phyloP scores from a whole-genome alignment of 2,113 vertebrate species.

The Cyphotilapia sp. region DNA sequence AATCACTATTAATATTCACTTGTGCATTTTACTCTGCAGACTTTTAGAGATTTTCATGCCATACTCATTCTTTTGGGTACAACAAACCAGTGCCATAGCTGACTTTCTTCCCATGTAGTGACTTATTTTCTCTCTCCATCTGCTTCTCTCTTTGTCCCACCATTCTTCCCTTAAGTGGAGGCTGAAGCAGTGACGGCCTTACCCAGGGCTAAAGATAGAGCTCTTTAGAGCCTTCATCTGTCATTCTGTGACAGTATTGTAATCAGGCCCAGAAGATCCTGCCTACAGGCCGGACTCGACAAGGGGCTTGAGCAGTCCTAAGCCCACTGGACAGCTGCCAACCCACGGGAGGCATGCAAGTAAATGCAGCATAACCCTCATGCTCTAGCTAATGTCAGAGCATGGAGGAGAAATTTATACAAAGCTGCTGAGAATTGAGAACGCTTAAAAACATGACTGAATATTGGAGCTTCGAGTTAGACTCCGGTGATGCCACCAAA shows the following conservation, averaged over 20 bases:
- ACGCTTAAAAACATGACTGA: conserved; percentile 11
- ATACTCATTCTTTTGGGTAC: background rate
- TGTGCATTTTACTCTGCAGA: background rate
- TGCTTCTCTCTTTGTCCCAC: conserved; percentile 16
- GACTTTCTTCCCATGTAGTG: conserved; percentile 23
- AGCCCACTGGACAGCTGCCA: conserved; percentile 45
- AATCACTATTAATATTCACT: background rate
- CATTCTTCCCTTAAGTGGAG: conserved; percentile 38
- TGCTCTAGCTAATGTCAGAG: conserved; percentile 22
- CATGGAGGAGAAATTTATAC: conserved; percentile 27
- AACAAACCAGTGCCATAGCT: background rate
- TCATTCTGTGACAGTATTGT: conserved; percentile 67
- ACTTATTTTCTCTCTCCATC: conserved; percentile 33
- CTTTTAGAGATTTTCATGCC: background rate
- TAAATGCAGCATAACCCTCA: conserved; percentile 43
- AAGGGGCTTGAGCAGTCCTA: conserved; percentile 26
- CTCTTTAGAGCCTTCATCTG: conserved; percentile 58
- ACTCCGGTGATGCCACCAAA: background rate
- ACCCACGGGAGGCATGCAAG: conserved; percentile 27
- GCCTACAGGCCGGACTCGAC: conserved; percentile 43
- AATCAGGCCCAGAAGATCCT: conserved; percentile 58
- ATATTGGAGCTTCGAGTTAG: background rate
- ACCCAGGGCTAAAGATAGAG: conserved; percentile 65
- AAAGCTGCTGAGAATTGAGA: conserved; percentile 30
- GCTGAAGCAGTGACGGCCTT: conserved; percentile 21